Base-by-base conservation (phyloP, 2,797 vertebrate genomes). In the Galagoides demidoff region DNA sequence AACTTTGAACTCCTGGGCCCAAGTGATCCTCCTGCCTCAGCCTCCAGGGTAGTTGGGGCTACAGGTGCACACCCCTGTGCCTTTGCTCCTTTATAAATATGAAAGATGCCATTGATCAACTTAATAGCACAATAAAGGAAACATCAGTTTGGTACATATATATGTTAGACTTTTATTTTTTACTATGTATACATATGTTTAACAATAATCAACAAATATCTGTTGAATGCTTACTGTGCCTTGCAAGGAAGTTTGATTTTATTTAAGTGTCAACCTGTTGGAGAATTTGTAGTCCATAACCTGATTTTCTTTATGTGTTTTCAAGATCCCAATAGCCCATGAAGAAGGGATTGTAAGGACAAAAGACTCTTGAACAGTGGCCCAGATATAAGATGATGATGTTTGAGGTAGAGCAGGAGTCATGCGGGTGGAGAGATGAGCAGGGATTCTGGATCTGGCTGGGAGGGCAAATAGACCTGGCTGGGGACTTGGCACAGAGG, bases 151-250 rank as follows among this genome's bases (percentile, higher is more conserved):
- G 57, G 49, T 61, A 7, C 34, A 23, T 71, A 37, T 68, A 74
- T 95, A 52, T 94, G 63, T 68, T 64, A 71, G 37, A 7, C 1
- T 2, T 64, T 61, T 90, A 68, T n/a, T 31, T 22, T 61, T 79
- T 16, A 43, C 20, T 66, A 27, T 13, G n/a, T 23, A 31, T 71
- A 52, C 13, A 14, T 52, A n/a, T 25, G 1, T 74, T 86, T 49
- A 84, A 84, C 49, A 87, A 49, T 37, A 74, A 74, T 91, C 23
- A 91, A 74, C 87, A 79, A 76, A 25, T 66, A 83, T 64, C 74
- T 29, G 1, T 82, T 25, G 70, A 49, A 34, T 87, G 43, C 45
- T 87, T 61, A 64, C 59, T 66, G 10, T 57, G 17, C 20, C 17
- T 90, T 73, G 22, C 49, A 79, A 70, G 34, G 68, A 86, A 7